Evolutionary conservation across 2,797 vertebrate genomes (phyloP).

Genomic region (Gila robusta): DNA sequence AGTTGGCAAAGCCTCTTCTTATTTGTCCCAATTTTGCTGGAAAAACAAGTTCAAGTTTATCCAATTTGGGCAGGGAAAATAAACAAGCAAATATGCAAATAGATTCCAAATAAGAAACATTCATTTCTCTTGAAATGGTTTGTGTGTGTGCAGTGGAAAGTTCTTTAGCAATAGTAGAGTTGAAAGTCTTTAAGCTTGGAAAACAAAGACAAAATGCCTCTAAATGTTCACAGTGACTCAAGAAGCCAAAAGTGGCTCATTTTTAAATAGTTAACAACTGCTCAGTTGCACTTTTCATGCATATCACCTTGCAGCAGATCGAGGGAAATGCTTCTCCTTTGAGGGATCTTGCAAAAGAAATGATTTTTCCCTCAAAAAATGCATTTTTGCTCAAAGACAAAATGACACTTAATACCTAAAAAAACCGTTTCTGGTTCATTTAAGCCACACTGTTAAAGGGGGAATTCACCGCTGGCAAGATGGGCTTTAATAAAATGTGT

Average conservation of each 20-base stretch:
- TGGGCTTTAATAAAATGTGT: neutral
- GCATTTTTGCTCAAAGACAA: neutral
- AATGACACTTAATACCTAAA: constrained; percentile 22
- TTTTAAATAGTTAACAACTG: neutral
- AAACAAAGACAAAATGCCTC: neutral
- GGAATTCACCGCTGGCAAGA: neutral
- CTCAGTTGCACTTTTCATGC: neutral
- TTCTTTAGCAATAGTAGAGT: neutral
- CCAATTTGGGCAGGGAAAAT: constrained; percentile 61
- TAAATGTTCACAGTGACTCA: neutral
- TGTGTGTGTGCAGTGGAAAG: constrained; percentile 26
- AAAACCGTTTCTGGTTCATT: constrained; percentile 41
- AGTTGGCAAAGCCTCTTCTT: constrained; percentile 53
- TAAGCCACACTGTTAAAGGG: constrained; percentile 1
- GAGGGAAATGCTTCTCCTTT: neutral
- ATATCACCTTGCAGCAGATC: neutral
- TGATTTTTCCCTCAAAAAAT: neutral
- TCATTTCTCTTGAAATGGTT: constrained; percentile 43
- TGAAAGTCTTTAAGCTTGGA: neutral
- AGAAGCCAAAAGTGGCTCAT: neutral
- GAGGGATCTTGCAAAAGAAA: neutral
- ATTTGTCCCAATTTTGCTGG: constrained; percentile 55
- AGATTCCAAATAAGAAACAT: constrained; percentile 62
- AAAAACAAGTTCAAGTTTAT: constrained; percentile 61
- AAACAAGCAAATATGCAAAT: constrained; percentile 66